Conservation (phyloP, 2,113 vertebrate genomes). For the Dendropsophus ebraccatus region DNA sequence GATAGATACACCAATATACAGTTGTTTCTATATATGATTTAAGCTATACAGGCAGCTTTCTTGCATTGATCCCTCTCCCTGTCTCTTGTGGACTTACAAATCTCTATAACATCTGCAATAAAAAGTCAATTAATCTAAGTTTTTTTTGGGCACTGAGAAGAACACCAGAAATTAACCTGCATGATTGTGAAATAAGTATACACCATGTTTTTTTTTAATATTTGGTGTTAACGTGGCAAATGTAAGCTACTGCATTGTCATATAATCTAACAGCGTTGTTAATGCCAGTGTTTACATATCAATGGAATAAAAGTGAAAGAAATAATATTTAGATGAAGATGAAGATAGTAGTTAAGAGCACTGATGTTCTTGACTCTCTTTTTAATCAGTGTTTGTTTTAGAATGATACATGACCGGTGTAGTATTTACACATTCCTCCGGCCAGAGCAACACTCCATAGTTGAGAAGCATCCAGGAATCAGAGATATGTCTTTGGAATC, state of each 20-base stretch:
- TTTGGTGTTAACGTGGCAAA: neutral
- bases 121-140: no score
- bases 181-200: neutral
- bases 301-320: neutral
- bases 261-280: neutral
- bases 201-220: neutral
- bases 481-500: slow-evolving; percentile 33
- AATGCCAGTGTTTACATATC: neutral
- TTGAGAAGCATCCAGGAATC: neutral
- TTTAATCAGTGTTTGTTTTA: neutral
- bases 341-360: neutral
- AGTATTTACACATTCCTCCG: slow-evolving; percentile 14
- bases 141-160: no score
- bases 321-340: neutral
- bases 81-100: no score
- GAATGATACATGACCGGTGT: neutral
- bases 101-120: no score
- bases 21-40: no score
- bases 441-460: slow-evolving; percentile 12
- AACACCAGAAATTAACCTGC: no score
- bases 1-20: no score
- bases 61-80: no score
- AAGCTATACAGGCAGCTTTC: no score
- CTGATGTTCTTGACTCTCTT: neutral
- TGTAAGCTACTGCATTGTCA: neutral